phyloP scores from a whole-genome alignment of 2,797 vertebrate genomes.

The Falco biarmicus region DNA sequence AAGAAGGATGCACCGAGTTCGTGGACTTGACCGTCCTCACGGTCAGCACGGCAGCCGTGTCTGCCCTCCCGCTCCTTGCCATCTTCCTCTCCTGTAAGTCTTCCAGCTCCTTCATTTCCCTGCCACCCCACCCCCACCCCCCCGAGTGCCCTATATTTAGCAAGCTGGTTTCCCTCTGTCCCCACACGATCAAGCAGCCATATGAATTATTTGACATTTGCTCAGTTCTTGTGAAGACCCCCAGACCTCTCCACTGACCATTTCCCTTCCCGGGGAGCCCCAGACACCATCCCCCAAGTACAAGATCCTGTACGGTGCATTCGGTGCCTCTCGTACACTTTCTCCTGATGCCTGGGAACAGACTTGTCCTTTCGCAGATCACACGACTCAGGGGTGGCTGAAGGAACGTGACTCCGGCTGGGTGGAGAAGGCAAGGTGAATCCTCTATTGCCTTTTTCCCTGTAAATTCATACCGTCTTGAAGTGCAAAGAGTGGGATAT shows the following conservation, averaged over 20 bases:
- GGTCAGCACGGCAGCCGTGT: not conserved
- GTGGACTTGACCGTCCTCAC: not conserved
- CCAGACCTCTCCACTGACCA: fast-evolving
- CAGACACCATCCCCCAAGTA: fast-evolving
- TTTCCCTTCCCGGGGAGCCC: not conserved
- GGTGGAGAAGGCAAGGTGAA: not conserved
- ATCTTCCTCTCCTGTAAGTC: slow-evolving; percentile 60
- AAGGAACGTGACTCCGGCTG: fast-evolving
- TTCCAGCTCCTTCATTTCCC: not conserved
- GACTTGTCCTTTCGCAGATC: not conserved
- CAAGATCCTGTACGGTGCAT: fast-evolving
- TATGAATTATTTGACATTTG: fast-evolving
- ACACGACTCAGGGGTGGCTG: not conserved
- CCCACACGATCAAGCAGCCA: fast-evolving
- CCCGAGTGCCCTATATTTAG: fast-evolving
- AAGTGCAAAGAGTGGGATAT: not conserved
- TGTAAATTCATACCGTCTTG: fast-evolving
- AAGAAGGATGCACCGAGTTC: not conserved
- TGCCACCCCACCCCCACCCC: too few species aligned
- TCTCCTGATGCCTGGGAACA: not conserved
- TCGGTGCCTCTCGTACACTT: fast-evolving
- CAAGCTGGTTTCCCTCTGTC: not conserved
- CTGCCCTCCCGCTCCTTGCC: not conserved
- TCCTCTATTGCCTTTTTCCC: not conserved
- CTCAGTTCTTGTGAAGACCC: not conserved